Conservation (phyloP, 1,140 invertebrate genomes). For the Palaemon carinicauda region DNA sequence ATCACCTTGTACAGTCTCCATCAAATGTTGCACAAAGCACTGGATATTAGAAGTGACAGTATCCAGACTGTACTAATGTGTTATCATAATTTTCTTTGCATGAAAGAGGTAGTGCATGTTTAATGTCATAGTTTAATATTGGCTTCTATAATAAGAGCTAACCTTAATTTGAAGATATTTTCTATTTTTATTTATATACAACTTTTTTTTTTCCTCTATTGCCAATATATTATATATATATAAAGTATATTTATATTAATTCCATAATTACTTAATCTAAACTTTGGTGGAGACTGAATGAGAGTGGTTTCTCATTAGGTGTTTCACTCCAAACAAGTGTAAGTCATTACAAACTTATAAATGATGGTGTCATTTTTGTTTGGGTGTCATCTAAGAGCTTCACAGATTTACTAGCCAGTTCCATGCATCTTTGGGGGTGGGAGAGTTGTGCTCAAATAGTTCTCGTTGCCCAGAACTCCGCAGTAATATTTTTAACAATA, state of each 20-base stretch:
- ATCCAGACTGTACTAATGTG: neutral
- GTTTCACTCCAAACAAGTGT: conserved; percentile 16
- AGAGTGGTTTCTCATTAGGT: neutral
- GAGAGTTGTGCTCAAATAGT: conserved; percentile 16
- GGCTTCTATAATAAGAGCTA: too few species aligned
- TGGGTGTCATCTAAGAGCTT: neutral
- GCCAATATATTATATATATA: too few species aligned
- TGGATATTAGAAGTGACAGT: neutral
- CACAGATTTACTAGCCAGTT: neutral
- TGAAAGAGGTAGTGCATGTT: too few species aligned
- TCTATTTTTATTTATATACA: too few species aligned
- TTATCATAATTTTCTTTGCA: neutral
- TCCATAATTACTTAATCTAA: neutral
- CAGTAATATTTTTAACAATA: neutral
- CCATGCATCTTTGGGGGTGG: neutral
- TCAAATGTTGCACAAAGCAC: neutral
- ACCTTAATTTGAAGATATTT: too few species aligned
- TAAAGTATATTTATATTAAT: neutral
- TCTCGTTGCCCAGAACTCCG: conserved; percentile 2
- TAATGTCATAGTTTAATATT: too few species aligned
- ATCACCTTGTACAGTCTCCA: conserved; percentile 28
- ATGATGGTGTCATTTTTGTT: conserved; percentile 23
- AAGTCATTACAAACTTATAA: neutral
- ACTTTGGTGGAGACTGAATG: neutral
- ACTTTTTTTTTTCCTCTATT: too few species aligned